Base-by-base conservation (phyloP, 2,888 invertebrate genomes). In the Drosophila koepferae region DNA sequence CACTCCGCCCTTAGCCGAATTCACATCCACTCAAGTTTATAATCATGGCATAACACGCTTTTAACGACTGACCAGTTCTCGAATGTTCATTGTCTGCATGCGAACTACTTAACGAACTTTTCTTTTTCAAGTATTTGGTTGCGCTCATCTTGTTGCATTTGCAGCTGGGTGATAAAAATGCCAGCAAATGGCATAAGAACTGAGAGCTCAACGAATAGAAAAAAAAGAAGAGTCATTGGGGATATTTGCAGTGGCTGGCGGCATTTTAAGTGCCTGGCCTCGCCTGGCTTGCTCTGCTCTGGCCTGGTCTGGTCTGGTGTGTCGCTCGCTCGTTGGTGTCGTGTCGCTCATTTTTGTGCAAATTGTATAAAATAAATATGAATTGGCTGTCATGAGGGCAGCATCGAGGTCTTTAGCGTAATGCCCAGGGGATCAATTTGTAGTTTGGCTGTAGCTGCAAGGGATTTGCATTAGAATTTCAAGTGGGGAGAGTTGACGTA, bases 281-380 rank as follows among this genome's bases (percentile, higher is more conserved):
- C 18, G 18, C 3, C 46, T 23, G 46, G 46, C 0, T 16, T 2
- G 18, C 9, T 18, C n/a, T 43, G 14, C 20, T 12, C 44, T 20
- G 44, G 20, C 12, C 44, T 20, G 18, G 20, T 10, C 44, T 2
- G 23, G 23, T 28, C 28, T 28, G 28, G 28, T 28, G 28, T 28
- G 28, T 28, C 28, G 6, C 6, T 28, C 6, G 28, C 5, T 28
- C 28, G 28, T 28, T 44, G 68, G 31, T 46, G 60, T 41, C 43
- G 55, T 48, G 58, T 44, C 44, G 40, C 63, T 46, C 72, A 72
- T 51, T 63, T 58, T 58, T 55, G 58, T 67, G 70, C 60, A 80
- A 80, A 75, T 55, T 72, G 72, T 63, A 54, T 63, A 77, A 70
- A 78, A 79, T 74, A 74, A 77, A 82, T 77, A 73, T 73, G 68